Evolutionary conservation across 2,888 invertebrate genomes (phyloP).

Genomic region (Norana najaformis): DNA sequence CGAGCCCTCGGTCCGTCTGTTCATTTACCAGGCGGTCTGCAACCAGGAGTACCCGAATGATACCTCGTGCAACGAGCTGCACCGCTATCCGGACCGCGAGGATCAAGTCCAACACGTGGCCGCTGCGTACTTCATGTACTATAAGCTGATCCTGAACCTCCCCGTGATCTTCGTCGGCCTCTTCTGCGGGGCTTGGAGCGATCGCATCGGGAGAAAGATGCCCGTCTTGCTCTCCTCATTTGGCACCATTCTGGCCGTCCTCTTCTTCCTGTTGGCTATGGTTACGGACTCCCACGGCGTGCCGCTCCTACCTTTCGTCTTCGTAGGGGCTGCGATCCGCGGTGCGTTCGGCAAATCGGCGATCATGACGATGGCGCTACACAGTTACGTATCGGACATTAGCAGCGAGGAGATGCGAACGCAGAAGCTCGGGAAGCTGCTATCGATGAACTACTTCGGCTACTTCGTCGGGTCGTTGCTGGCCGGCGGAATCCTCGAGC

Average conservation of each 20-base stretch:
- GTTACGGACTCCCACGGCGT: not conserved
- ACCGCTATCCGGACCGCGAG: constrained; percentile 47
- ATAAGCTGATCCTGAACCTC: constrained; percentile 58
- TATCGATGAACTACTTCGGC: constrained; percentile 61
- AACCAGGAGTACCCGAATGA: constrained; percentile 33
- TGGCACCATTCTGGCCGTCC: constrained; percentile 56
- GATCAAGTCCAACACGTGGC: constrained; percentile 51
- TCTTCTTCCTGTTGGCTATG: constrained; percentile 53
- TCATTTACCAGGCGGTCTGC: constrained; percentile 56
- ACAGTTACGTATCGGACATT: constrained; percentile 60
- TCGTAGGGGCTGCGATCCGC: constrained; percentile 54
- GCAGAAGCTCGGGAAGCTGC: constrained; percentile 50
- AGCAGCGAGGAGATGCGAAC: constrained; percentile 55
- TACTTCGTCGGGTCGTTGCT: constrained; percentile 56
- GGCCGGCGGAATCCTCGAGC: constrained; percentile 52
- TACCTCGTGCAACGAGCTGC: constrained; percentile 32
- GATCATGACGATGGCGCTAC: constrained; percentile 61
- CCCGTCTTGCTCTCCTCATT: constrained; percentile 58
- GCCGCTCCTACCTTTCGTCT: constrained; percentile 49
- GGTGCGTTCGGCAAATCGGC: constrained; percentile 61
- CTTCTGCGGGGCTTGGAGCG: constrained; percentile 62
- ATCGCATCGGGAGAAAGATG: constrained; percentile 56
- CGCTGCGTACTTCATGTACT: constrained; percentile 55
- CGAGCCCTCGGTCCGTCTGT: constrained; percentile 58
- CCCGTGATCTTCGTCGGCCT: constrained; percentile 59